Base-by-base conservation (phyloP, 2,888 invertebrate genomes). In the Calliphora vomitoria region DNA sequence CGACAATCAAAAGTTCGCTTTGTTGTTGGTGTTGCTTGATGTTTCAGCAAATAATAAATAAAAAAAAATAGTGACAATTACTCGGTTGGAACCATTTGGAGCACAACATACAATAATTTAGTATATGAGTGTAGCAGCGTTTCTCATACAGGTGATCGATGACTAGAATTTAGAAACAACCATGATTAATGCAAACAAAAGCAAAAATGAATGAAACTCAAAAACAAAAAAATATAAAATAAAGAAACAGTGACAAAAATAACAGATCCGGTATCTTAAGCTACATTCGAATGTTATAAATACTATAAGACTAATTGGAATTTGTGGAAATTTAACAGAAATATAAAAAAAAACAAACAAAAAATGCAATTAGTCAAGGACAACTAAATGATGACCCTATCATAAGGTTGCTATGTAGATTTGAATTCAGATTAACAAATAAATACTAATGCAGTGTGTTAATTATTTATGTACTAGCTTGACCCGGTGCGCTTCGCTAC, bases 231-330 rank as follows among this genome's bases (percentile, higher is more conserved):
- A n/a, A n/a, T n/a, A n/a, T n/a, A 47, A 58, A 11, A 58, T 13
- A 13, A 44, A 79, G n/a, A 44, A n/a, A 47, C 13, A 47, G 18
- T 35, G 47, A 83, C 69, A 84, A 72, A 47, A 78, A 38, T 66
- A 76, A 68, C 82, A 86, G 72, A 86, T 86, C 86, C 86, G 86
- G 86, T 53, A 86, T 82, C 38, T 53, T 31, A 50, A 75, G 44
- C 4, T 4, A 75, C 20, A 69, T 47, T 25, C 35, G 13, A 60
- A 71, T 71, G 11, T 41, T 8, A 44, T 44, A 72, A 72, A 72
- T 47, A 69, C 8, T 5, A 25, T 5, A 47, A 47, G 6, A 69
- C 3, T 47, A 20, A 68, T 66, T 18, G 20, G 20, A 55, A 55
- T 55, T 55, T 55, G 55, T 55, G 10, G 55, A 47, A 47, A 25